Evolutionary conservation across 2,888 invertebrate genomes (phyloP).

Genomic region (Liposcelis brunnea): DNA sequence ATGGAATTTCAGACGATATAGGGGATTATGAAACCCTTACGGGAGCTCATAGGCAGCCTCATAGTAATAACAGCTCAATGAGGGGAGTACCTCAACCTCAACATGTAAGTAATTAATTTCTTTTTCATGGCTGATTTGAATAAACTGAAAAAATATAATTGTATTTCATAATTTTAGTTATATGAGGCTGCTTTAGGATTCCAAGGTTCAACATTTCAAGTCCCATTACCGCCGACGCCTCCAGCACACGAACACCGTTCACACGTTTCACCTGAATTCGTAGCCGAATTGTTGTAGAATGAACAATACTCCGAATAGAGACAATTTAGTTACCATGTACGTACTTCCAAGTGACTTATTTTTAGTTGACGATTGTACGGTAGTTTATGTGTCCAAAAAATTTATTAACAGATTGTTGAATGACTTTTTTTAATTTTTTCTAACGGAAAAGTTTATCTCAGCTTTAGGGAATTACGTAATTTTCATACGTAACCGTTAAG

Average conservation of each 20-base stretch:
- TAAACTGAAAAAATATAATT: not conserved
- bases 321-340: too few relatives aligned
- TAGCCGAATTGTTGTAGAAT: too few relatives aligned
- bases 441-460: too few relatives aligned
- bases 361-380: too few relatives aligned
- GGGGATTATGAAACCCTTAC: constrained; percentile 49
- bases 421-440: too few relatives aligned
- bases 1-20: constrained; percentile 28
- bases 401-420: too few relatives aligned
- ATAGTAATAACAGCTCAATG: constrained; percentile 20
- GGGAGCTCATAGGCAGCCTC: constrained; percentile 24
- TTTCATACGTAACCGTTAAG: too few relatives aligned
- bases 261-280: too few relatives aligned
- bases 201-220: constrained; percentile 38
- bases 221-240: constrained; percentile 31
- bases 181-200: constrained; percentile 45
- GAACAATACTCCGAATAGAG: too few relatives aligned
- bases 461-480: too few relatives aligned
- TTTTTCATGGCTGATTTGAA: not conserved
- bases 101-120: constrained; percentile 16
- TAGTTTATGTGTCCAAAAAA: too few relatives aligned
- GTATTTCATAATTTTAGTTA: constrained; percentile 29
- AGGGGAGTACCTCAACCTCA: constrained; percentile 15
- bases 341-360: too few relatives aligned
- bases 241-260: not conserved